Evolutionary conservation across 2,888 invertebrate species (phyloP), one percentile per base, ranked within the genome.

Genomic region (Amblyjoppa proteus): DNA sequence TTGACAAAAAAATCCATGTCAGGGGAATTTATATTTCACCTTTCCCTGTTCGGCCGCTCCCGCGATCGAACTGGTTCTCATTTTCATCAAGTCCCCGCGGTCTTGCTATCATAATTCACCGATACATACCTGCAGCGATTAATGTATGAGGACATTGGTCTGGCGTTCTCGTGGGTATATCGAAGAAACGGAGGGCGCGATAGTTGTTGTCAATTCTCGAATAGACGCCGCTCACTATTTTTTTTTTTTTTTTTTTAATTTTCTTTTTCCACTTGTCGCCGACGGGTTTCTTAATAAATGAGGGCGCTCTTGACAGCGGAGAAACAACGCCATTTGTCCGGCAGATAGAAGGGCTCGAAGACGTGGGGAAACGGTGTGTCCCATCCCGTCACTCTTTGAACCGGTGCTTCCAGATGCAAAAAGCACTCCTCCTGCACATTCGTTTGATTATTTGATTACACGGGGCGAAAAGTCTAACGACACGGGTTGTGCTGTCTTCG

Each of bases 331-430:
- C 98, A 98, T 93, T 97, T 98, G 94, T 98, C 97, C 0, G 99
- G 99, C 88, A 99, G 94, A 95, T 99, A 99, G 95, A 99, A 98
- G 0, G 98, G 97, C 94, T 99, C 99, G 94, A 97, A 99, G 70
- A 99, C 96, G 94, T 98, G 98, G 5, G 99, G 98, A 95, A 99
- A 99, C 13, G 99, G 99, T 2, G 99, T 98, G 95, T 99, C 99
- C 96, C 98, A 99, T 13, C 99, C 99, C 34, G 98, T 96, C 70
- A 98, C 98, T 88, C 99, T 96, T 66, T 96, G 95, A 16, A 99
- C 95, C 0, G 99, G 99, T 0, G 99, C 98, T 94, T 99, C 99
- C 89, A 99, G 95, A 93, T 98, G 96, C 61, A 99, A 95, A 95
- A 99, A 99, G 93, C 99, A 99, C 90, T 97, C 96, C 92, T 97